Evolutionary conservation across 2,113 vertebrate species (phyloP).

Genomic region (Ctenodactylus gundi): DNA sequence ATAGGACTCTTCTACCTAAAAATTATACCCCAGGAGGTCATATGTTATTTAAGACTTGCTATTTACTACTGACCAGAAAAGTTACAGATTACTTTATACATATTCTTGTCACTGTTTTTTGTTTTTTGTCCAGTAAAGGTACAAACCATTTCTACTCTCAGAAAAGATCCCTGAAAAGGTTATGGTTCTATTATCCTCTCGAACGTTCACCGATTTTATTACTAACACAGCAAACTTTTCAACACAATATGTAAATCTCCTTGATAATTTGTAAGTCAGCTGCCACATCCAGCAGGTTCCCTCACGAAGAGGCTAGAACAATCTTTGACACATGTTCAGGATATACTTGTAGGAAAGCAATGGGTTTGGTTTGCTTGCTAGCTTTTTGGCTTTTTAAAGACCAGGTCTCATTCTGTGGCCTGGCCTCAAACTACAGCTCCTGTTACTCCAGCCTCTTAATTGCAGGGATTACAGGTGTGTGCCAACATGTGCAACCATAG

Average conservation of each 20-base stretch:
- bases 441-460: no score
- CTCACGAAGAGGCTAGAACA: background rate
- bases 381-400: no score
- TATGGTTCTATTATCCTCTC: background rate
- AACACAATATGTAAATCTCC: background rate
- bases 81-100: background rate
- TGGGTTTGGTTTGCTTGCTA: background rate
- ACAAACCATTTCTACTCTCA: background rate
- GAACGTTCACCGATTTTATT: background rate
- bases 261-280: background rate
- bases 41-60: background rate
- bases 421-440: no score
- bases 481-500: no score
- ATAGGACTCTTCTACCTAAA: background rate
- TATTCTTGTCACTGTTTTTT: no score
- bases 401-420: no score
- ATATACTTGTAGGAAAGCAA: background rate
- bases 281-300: background rate
- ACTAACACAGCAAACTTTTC: constrained; percentile 4
- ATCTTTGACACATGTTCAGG: background rate
- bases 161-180: background rate
- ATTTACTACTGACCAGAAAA: background rate
- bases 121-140: background rate
- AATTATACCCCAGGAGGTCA: background rate
- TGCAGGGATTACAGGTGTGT: no score